Conservation (phyloP, 2,113 vertebrate species). For the Sterna hirundo region DNA sequence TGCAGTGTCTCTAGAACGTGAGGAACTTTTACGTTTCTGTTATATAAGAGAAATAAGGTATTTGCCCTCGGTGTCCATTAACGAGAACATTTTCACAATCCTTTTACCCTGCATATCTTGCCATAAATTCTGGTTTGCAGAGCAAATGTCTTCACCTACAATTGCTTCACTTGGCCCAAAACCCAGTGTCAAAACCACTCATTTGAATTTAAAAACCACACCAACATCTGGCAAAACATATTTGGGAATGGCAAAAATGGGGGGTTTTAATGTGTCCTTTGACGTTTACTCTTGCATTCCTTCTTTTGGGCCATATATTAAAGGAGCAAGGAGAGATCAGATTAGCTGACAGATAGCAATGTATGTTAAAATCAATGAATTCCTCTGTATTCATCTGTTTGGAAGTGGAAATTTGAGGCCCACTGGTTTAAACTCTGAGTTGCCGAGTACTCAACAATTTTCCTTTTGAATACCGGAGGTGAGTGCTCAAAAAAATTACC, state of each 20-base stretch:
- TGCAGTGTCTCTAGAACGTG: neutral
- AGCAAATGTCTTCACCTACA: constrained; percentile 24
- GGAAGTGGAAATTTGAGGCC: constrained; percentile 24
- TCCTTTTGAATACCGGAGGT: constrained; percentile 29
- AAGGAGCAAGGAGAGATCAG: constrained; percentile 26
- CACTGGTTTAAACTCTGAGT: neutral
- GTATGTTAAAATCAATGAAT: constrained; percentile 46
- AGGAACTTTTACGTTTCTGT: constrained; percentile 6
- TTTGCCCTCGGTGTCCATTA: neutral
- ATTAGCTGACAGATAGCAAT: constrained; percentile 34
- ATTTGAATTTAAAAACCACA: constrained; percentile 50
- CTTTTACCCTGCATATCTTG: neutral
- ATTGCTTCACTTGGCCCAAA: constrained; percentile 46
- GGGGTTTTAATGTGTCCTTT: neutral
- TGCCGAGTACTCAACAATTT: neutral
- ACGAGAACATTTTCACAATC: neutral
- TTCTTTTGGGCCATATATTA: neutral
- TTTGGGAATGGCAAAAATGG: neutral
- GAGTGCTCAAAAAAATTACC: neutral
- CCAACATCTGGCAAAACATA: constrained; percentile 42
- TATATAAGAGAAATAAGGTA: neutral
- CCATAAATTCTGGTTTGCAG: constrained; percentile 21
- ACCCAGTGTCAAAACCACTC: neutral
- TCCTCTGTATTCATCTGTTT: constrained; percentile 15
- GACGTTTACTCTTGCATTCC: neutral